These are phyloP conservation scores for Australoheros facetus DNA, from an alignment of 2,797 vertebrate genomes.

Conservation along the genomic window DNA sequence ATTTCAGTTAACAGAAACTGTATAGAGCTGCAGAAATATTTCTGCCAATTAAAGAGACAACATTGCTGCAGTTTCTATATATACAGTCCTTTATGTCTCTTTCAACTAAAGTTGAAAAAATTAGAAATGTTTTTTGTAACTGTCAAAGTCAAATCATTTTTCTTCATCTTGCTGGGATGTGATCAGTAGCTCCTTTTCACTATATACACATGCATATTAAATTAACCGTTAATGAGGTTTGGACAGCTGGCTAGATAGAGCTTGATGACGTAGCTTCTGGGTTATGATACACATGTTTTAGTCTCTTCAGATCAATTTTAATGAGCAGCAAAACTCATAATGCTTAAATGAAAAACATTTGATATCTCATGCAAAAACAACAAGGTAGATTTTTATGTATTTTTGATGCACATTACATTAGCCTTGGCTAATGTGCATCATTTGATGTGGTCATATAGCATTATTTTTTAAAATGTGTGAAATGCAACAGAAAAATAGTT, in stretches of 20 bases:
- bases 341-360: neutral
- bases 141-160: neutral
- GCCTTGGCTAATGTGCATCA: too few species aligned
- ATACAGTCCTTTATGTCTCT: neutral
- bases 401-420: too few species aligned
- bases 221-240: neutral
- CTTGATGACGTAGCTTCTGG: neutral
- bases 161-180: neutral
- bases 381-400: neutral
- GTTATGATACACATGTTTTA: neutral
- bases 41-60: neutral
- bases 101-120: neutral
- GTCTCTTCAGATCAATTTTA: neutral
- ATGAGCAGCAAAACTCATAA: neutral
- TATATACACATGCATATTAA: neutral
- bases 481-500: neutral
- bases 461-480: too few species aligned
- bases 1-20: neutral
- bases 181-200: neutral
- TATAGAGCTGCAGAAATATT: neutral
- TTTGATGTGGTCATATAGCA: too few species aligned
- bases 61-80: neutral
- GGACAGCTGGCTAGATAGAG: neutral
- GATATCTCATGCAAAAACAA: neutral
- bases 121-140: neutral